Conservation (phyloP, 2,797 vertebrate genomes). For the Chelon labrosus region DNA sequence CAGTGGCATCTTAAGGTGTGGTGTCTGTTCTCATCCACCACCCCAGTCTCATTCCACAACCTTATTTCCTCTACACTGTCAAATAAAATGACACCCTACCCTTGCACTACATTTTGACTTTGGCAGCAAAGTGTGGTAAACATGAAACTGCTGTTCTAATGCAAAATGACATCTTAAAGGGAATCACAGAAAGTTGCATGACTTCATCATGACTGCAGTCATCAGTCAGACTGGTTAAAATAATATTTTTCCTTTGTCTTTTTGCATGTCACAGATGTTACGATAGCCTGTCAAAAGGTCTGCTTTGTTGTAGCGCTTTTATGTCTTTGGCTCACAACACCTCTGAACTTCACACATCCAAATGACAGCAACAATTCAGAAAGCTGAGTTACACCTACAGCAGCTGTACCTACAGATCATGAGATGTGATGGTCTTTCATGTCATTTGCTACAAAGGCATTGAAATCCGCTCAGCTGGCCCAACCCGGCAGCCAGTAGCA, state of each 20-base stretch:
- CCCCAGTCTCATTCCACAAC: no score
- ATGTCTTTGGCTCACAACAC: conserved; percentile 49
- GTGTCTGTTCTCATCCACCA: no score
- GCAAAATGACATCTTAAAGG: neutral
- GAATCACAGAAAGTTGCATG: neutral
- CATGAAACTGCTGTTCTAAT: neutral
- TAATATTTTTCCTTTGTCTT: neutral
- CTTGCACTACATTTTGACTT: neutral
- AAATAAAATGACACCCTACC: neutral
- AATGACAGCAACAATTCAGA: conserved; percentile 35
- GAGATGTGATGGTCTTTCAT: conserved; percentile 16
- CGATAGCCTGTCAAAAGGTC: conserved; percentile 48
- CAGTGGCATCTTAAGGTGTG: neutral
- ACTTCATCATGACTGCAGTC: neutral
- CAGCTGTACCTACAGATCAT: neutral
- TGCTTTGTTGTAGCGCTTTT: conserved; percentile 61
- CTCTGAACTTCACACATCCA: conserved; percentile 35
- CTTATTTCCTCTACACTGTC: no score
- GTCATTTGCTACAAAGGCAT: conserved; percentile 31
- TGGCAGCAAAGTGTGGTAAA: neutral
- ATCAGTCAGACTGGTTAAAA: conserved; percentile 15
- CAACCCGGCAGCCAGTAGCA: neutral
- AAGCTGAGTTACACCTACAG: neutral
- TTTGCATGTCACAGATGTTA: conserved; percentile 35
- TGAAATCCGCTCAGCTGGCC: conserved; percentile 12